A percentile compares a stretch with the other conserved stretches of the same genome.
Conservation (phyloP, 2,888 invertebrate species). For the Hedya salicella region DNA sequence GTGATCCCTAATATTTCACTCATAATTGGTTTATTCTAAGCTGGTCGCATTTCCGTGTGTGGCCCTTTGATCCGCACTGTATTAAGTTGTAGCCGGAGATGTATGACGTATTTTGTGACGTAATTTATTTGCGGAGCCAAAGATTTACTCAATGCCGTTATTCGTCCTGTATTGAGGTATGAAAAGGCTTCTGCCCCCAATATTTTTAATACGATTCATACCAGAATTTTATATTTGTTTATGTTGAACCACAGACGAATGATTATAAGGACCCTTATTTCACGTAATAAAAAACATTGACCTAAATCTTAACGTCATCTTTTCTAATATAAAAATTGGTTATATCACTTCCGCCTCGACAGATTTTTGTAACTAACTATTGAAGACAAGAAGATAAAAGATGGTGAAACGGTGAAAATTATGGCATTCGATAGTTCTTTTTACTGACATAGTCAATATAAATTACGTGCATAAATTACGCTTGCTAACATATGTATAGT, state of each 20-base stretch:
- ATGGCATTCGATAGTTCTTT: too few relatives aligned
- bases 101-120: conserved; percentile 77
- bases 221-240: neutral
- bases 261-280: too few relatives aligned
- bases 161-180: conserved; percentile 58
- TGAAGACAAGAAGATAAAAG: too few relatives aligned
- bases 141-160: conserved; percentile 72
- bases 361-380: too few relatives aligned
- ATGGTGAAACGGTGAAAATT: too few relatives aligned
- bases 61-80: conserved; percentile 82
- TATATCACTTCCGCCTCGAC: too few relatives aligned
- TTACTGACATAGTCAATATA: too few relatives aligned
- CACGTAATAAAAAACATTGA: too few relatives aligned
- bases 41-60: conserved; percentile 79
- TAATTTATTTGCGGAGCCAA: conserved; percentile 77
- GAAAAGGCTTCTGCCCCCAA: conserved; percentile 17
- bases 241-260: neutral
- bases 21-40: conserved; percentile 86
- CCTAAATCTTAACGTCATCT: too few relatives aligned
- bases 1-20: conserved; percentile 85
- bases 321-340: too few relatives aligned
- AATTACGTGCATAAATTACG: too few relatives aligned
- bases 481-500: too few relatives aligned
- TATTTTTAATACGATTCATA: conserved; percentile 8
- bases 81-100: conserved; percentile 79